Evolutionary conservation across 2,797 vertebrate species (phyloP).

Genomic region (Rhinoraja longicauda): DNA sequence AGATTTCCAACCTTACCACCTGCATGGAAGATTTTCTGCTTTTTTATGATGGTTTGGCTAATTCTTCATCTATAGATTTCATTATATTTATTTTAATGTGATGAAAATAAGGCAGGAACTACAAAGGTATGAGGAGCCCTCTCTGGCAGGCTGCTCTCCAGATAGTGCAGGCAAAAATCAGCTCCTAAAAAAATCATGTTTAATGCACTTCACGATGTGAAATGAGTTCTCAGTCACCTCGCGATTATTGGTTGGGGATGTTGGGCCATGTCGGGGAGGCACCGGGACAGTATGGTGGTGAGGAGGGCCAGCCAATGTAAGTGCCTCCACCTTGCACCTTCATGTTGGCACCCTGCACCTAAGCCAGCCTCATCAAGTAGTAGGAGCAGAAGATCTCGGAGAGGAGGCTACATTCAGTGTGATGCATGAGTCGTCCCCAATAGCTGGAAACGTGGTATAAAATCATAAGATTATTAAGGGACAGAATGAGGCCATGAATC

Average conservation of each 20-base stretch:
- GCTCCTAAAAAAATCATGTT: not conserved
- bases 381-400: not conserved
- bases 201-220: not conserved
- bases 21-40: not conserved
- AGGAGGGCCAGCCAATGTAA: not conserved
- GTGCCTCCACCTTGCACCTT: too few relatives aligned
- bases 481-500: too few relatives aligned
- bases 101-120: not conserved
- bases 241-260: too few relatives aligned
- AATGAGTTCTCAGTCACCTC: not conserved
- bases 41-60: not conserved
- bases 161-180: not conserved
- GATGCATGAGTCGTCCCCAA: not conserved
- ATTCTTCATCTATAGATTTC: not conserved
- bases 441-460: too few relatives aligned
- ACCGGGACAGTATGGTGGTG: not conserved
- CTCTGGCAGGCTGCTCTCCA: not conserved
- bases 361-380: not conserved
- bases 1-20: not conserved
- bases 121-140: not conserved
- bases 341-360: too few relatives aligned
- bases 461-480: too few relatives aligned
- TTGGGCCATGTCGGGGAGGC: not conserved
- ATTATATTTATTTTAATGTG: not conserved
- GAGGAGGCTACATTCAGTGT: not conserved